Conservation (phyloP, 2,888 invertebrate species). For the Coenonympha arcania region DNA sequence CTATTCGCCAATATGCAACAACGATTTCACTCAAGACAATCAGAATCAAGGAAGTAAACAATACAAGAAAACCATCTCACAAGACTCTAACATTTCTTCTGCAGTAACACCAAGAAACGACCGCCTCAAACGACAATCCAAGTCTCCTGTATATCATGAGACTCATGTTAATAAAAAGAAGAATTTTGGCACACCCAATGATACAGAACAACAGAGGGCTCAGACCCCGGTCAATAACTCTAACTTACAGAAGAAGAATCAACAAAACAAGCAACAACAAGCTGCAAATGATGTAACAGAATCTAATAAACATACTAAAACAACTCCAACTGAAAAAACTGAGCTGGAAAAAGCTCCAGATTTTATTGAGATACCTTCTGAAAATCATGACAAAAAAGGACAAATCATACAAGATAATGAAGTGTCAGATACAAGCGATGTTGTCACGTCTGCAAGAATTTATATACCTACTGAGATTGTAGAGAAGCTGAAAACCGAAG, state of each 20-base stretch:
- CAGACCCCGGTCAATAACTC: constrained; percentile 31
- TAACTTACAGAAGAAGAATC: constrained; percentile 33
- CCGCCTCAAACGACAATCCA: constrained; percentile 52
- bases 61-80: constrained; percentile 23
- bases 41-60: constrained; percentile 11
- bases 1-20: constrained; percentile 17
- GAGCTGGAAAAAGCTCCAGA: constrained; percentile 40
- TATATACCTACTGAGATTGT: constrained; percentile 65
- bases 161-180: constrained; percentile 50
- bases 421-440: constrained; percentile 62
- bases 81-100: constrained; percentile 29
- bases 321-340: constrained; percentile 17
- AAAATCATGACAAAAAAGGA: constrained; percentile 55
- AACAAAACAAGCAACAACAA: constrained; percentile 30
- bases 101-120: constrained; percentile 25
- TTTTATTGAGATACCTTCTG: constrained; percentile 46
- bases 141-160: constrained; percentile 53
- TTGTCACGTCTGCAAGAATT: constrained; percentile 62
- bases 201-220: constrained; percentile 24
- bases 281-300: constrained; percentile 18
- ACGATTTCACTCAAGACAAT: constrained; percentile 19
- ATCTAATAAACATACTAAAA: constrained; percentile 27
- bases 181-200: constrained; percentile 34
- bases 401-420: constrained; percentile 66
- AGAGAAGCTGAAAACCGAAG: constrained; percentile 59